Base-by-base conservation (phyloP, 2,888 invertebrate genomes). In the Odiellus spinosus region DNA sequence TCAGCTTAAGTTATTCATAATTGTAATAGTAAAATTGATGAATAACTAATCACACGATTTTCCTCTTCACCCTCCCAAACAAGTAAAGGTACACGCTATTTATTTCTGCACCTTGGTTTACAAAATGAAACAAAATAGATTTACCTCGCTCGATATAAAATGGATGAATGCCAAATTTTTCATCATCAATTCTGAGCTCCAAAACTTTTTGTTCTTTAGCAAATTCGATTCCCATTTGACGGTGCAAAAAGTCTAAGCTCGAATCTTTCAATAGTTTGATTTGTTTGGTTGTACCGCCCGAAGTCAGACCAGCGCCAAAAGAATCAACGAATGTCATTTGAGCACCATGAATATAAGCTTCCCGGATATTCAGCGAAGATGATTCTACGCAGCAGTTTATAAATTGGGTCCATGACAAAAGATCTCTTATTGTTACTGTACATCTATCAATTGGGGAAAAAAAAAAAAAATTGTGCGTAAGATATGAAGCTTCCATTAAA, bases 361-460 rank as follows among this genome's bases (percentile, higher is more conserved):
- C 57, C 19, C 59, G 57, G 10, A 67, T 61, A 36, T 71, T 70
- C 3, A 55, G 11, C 6, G 26, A 40, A 21, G 55, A 44, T 4
- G 58, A 46, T 3, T 53, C 49, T 51, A 66, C 60, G 35, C 76
- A 75, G 11, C 64, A 64, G 63, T 90, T 88, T 50, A 95, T 78
- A 62, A 93, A 96, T 55, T 79, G 71, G 0, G 87, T 82, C 95
- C 95, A 96, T 0, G 86, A 81, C 19, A 95, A 68, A 48, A 93
- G 73, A 65, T 96, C 95, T 58, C 96, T 76, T 52, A 95, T 82
- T 57, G 88, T 95, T 49, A 87, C 76, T 3, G 80, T 80, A 55
- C 82, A 80, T 59, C 83, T 68, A 52, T 52, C 54, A 44, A 35
- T 19, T 43, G 47, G 26, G n/a, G n/a, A n/a, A n/a, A n/a, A n/a